These are phyloP conservation scores for Lagopus muta DNA, from an alignment of 2,113 vertebrate species.

Conservation along the genomic window DNA sequence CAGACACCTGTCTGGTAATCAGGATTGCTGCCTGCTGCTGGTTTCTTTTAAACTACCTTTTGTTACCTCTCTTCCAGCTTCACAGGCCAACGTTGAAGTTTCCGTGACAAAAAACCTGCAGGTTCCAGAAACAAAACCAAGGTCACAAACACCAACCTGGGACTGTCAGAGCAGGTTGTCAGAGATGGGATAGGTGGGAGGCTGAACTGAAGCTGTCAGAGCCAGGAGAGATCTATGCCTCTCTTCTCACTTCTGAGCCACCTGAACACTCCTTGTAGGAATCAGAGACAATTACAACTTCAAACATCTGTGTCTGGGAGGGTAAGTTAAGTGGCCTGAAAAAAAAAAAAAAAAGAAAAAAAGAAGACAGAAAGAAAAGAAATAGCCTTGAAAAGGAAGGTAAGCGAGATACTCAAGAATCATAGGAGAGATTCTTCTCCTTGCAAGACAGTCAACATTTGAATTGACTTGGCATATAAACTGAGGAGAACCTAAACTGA, in stretches of 20 bases:
- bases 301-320: background rate
- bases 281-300: background rate
- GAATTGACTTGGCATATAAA: background rate
- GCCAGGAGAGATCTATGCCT: background rate
- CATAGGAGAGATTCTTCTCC: background rate
- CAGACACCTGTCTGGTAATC: background rate
- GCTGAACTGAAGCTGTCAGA: background rate
- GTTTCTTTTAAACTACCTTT: background rate
- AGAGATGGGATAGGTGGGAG: background rate
- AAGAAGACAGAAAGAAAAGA: background rate
- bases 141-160: background rate
- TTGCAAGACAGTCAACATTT: background rate
- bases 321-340: background rate
- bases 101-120: background rate
- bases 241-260: background rate
- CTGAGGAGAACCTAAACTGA: background rate
- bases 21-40: background rate
- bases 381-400: background rate
- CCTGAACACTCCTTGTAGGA: background rate
- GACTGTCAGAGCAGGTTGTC: background rate
- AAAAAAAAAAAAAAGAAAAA: background rate
- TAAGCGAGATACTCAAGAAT: background rate
- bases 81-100: background rate
- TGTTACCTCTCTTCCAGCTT: background rate
- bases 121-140: fast-evolving